Percentiles rank a stretch among this genome's conserved stretches.
phyloP scores from a whole-genome alignment of 2,888 invertebrate species.

The Drosophila kanekoi region DNA sequence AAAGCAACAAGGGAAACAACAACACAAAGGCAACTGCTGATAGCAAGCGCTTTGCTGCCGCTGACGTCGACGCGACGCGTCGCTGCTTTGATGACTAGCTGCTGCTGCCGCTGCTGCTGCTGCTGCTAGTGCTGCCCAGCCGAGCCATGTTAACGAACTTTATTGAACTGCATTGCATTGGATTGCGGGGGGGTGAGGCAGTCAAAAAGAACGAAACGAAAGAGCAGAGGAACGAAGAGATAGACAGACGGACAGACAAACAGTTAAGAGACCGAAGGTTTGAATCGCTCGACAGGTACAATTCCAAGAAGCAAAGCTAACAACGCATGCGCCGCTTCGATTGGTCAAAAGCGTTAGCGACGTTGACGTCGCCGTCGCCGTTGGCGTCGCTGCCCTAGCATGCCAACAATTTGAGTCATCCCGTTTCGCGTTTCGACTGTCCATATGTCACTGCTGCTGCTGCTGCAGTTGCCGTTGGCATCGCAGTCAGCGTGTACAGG shows the following conservation, averaged over 20 bases:
- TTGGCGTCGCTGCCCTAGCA: conserved; percentile 37
- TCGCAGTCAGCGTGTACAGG: conserved; percentile 25
- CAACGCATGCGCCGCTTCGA: conserved; percentile 45
- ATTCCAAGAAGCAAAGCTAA: conserved; percentile 43
- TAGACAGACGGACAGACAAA: conserved; percentile 3
- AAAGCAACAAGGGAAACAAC: conserved; percentile 5
- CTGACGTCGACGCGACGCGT: conserved; percentile 16
- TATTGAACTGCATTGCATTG: conserved; percentile 58
- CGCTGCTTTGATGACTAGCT: conserved; percentile 36
- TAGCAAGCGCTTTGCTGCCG: conserved; percentile 32
- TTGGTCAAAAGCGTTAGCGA: conserved; percentile 11
- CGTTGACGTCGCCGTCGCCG: not conserved
- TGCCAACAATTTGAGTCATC: conserved; percentile 71
- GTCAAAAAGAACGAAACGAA: conserved; percentile 13
- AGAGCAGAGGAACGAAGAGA: conserved; percentile 3
- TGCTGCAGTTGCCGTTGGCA: not conserved
- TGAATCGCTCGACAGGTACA: conserved; percentile 27
- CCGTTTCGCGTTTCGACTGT: conserved; percentile 8
- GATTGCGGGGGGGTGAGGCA: not conserved
- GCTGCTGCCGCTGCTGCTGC: conserved; percentile 9
- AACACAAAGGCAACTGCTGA: conserved; percentile 42
- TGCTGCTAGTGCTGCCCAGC: conserved; percentile 1
- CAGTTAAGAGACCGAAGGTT: not conserved
- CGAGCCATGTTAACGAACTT: conserved; percentile 62
- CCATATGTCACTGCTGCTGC: conserved; percentile 56